Percentiles rank a stretch among this genome's conserved stretches.
phyloP scores from a whole-genome alignment of 2,113 vertebrate species.

The Podarcis muralis region DNA sequence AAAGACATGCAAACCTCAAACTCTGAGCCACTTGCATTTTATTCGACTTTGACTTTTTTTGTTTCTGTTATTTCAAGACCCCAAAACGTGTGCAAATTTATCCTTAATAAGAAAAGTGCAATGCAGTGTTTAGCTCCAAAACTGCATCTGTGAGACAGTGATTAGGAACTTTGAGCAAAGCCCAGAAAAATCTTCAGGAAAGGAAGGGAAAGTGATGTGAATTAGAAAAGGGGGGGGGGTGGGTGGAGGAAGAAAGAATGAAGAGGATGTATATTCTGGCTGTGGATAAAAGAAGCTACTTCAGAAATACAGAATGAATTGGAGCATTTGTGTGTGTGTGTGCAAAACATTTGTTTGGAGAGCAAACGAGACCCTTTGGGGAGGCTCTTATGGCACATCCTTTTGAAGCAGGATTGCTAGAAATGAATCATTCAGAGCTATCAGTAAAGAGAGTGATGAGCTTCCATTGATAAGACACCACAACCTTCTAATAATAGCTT shows the following conservation, averaged over 20 bases:
- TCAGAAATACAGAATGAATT: conserved; percentile 56
- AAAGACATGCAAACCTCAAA: neutral
- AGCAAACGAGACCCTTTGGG: conserved; percentile 51
- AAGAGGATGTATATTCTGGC: conserved; percentile 64
- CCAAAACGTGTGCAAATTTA: no score
- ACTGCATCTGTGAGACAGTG: conserved; percentile 52
- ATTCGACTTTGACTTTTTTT: neutral
- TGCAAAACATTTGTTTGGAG: conserved; percentile 25
- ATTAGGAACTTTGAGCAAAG: conserved; percentile 32
- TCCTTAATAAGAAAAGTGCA: neutral
- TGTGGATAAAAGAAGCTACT: conserved; percentile 63
- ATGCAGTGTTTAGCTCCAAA: conserved; percentile 52
- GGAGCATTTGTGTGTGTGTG: conserved; percentile 36
- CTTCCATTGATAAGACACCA: conserved; percentile 2
- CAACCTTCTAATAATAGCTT: neutral
- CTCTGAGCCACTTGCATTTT: neutral
- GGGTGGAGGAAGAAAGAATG: neutral
- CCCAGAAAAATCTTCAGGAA: conserved; percentile 56
- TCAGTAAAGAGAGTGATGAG: neutral
- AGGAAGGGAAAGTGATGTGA: conserved; percentile 57
- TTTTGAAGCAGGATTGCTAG: conserved; percentile 35
- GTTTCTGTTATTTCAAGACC: neutral
- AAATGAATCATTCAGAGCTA: conserved; percentile 33
- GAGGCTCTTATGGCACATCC: conserved; percentile 46
- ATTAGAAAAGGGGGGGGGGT: conserved; percentile 15